Percentiles rank a stretch among this genome's conserved stretches.
phyloP scores from a whole-genome alignment of 2,888 invertebrate species.

The Volucella zonaria region DNA sequence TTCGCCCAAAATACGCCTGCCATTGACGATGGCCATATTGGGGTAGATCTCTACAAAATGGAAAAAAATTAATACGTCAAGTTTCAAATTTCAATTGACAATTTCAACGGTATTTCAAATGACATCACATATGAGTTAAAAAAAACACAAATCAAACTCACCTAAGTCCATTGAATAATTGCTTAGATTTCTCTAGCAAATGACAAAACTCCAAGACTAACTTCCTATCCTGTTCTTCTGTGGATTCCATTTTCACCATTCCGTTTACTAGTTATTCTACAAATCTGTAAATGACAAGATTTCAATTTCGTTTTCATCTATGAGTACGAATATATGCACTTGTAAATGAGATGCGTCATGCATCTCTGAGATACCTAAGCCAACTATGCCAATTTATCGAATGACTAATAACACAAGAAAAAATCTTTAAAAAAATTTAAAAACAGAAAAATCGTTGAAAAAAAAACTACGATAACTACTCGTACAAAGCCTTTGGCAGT shows the following conservation, averaged over 20 bases:
- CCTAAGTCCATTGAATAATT: conserved; percentile 97
- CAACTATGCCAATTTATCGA: conserved; percentile 66
- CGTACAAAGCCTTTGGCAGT: conserved; percentile 48
- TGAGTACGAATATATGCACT: conserved; percentile 5
- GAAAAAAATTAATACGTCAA: not conserved
- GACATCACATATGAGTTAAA: not conserved
- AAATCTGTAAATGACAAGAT: conserved; percentile 76
- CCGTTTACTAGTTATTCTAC: conserved; percentile 81
- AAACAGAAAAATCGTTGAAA: too few species aligned
- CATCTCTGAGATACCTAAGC: conserved; percentile 53
- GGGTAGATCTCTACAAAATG: conserved; percentile 90
- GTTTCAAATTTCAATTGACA: not conserved
- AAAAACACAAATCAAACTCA: conserved; percentile 79
- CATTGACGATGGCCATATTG: conserved; percentile 98
- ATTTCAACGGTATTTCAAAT: not conserved
- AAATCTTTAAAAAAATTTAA: not conserved
- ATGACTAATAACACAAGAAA: conserved; percentile 62
- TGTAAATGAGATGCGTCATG: conserved; percentile 60
- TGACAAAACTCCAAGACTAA: conserved; percentile 98
- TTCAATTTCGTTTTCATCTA: conserved; percentile 2
- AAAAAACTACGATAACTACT: too few species aligned
- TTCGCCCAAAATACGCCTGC: conserved; percentile 98
- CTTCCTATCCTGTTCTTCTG: conserved; percentile 94
- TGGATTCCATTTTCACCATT: conserved; percentile 90
- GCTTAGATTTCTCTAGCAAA: conserved; percentile 97